Evolutionary conservation across 64 coral and sea anemone species (phyloP).

Genomic region (Stichodactyla mertensii): DNA sequence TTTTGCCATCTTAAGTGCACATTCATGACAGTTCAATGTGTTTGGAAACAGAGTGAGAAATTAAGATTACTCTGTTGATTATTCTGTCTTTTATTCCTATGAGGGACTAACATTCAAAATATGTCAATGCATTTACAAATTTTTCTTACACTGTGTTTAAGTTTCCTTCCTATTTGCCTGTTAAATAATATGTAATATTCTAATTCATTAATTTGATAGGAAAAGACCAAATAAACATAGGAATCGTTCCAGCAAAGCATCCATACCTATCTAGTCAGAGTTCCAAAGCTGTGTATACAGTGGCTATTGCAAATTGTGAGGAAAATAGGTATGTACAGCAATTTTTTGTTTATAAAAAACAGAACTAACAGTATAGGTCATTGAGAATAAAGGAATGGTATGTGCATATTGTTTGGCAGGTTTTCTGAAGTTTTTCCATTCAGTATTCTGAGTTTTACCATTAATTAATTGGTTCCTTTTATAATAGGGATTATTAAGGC

Average conservation of each 20-base stretch:
- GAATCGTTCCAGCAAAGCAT: constrained; percentile 21
- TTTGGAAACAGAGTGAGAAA: no score
- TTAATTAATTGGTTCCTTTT: constrained; percentile 1
- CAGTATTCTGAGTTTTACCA: neutral
- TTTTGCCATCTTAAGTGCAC: neutral
- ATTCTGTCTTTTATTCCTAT: no score
- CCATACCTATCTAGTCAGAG: constrained; percentile 20
- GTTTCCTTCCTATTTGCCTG: no score
- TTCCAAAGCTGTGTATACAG: constrained; percentile 26
- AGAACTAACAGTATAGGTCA: constrained; percentile 1
- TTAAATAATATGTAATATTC: neutral
- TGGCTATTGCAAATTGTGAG: constrained; percentile 48
- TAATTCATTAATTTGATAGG: constrained; percentile 13
- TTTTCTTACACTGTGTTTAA: no score
- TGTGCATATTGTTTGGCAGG: neutral
- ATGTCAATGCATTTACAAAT: no score
- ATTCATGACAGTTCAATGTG: neutral
- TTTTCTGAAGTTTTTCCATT: neutral
- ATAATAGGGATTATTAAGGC: neutral
- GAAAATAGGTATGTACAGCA: constrained; percentile 39
- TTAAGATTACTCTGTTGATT: neutral
- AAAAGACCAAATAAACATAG: constrained; percentile 34
- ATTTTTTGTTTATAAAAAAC: constrained; percentile 1
- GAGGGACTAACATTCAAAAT: no score
- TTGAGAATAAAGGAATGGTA: neutral